phyloP scores from a whole-genome alignment of 1,140 invertebrate species.

The Tigriopus japonicus region DNA sequence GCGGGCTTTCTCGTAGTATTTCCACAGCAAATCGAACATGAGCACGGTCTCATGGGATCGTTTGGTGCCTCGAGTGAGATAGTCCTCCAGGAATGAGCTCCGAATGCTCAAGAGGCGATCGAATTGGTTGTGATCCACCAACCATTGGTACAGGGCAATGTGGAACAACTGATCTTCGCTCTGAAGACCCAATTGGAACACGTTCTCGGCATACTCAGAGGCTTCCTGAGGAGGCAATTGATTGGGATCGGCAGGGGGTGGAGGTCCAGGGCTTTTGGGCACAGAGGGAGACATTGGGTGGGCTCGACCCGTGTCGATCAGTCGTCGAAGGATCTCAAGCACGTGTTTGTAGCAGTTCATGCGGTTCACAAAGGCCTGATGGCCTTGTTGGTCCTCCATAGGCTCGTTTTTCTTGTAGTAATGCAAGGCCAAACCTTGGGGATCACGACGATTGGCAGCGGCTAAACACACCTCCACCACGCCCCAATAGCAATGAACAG shows the following conservation, averaged over 20 bases:
- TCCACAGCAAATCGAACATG: constrained; percentile 77
- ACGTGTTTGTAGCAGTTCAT: constrained; percentile 77
- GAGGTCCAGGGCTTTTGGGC: constrained; percentile 28
- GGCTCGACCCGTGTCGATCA: constrained; percentile 43
- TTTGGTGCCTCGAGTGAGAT: constrained; percentile 21
- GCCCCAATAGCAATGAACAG: constrained; percentile 48
- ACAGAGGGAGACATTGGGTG: constrained; percentile 28
- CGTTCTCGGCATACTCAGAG: constrained; percentile 23
- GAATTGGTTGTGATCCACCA: constrained; percentile 45
- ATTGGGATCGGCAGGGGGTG: constrained; percentile 24
- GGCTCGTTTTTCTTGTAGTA: constrained; percentile 72
- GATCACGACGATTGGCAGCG: constrained; percentile 65
- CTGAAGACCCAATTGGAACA: constrained; percentile 27
- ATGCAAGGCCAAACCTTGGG: constrained; percentile 64
- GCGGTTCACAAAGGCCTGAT: constrained; percentile 29
- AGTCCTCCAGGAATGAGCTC: constrained; percentile 22
- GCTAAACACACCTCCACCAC: constrained; percentile 69
- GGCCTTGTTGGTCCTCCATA: constrained; percentile 39
- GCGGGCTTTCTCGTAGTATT: constrained; percentile 77
- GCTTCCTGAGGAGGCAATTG: constrained; percentile 25
- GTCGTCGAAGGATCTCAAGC: constrained; percentile 50
- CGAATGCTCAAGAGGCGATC: constrained; percentile 8
- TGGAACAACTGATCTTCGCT: constrained; percentile 70
- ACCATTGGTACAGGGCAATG: constrained; percentile 79
- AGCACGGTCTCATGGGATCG: constrained; percentile 27